Conservation (phyloP, 2,113 vertebrate species). For the Otis tarda region DNA sequence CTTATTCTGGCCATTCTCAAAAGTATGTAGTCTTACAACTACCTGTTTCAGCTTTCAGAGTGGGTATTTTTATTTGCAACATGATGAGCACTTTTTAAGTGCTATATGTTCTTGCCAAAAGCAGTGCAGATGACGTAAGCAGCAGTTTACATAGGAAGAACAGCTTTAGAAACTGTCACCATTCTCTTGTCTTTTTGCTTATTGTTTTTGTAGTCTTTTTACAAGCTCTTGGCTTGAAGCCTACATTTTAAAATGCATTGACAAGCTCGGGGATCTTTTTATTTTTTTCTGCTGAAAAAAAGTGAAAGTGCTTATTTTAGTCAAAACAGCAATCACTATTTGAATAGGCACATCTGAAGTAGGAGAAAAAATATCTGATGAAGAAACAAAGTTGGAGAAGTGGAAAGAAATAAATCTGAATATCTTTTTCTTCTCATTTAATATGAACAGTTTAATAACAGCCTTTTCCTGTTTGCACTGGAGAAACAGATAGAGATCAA, state of each 20-base stretch:
- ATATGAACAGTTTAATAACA: not conserved
- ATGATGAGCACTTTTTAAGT: not conserved
- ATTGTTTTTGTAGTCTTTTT: slow-evolving; percentile 1
- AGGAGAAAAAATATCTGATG: not conserved
- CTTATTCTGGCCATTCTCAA: not conserved
- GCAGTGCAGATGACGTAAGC: not conserved
- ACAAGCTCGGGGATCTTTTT: not conserved
- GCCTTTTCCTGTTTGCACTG: not conserved
- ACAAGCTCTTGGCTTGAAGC: not conserved
- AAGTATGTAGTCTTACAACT: not conserved
- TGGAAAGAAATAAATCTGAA: not conserved
- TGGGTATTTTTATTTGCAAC: not conserved
- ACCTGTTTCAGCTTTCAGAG: not conserved
- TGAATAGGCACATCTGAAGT: not conserved
- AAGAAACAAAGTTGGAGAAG: not conserved
- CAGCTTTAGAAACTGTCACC: not conserved
- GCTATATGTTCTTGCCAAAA: not conserved
- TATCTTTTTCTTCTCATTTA: not conserved
- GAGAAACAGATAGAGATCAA: not conserved
- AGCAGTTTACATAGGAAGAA: not conserved
- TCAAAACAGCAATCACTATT: not conserved
- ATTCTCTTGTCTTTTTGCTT: not conserved
- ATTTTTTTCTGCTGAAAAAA: not conserved
- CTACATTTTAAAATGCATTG: not conserved
- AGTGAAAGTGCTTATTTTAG: not conserved